Percentiles rank a stretch among this genome's conserved stretches.
Evolutionary conservation across 2,888 invertebrate genomes (phyloP).

Genomic region (Allacma fusca): DNA sequence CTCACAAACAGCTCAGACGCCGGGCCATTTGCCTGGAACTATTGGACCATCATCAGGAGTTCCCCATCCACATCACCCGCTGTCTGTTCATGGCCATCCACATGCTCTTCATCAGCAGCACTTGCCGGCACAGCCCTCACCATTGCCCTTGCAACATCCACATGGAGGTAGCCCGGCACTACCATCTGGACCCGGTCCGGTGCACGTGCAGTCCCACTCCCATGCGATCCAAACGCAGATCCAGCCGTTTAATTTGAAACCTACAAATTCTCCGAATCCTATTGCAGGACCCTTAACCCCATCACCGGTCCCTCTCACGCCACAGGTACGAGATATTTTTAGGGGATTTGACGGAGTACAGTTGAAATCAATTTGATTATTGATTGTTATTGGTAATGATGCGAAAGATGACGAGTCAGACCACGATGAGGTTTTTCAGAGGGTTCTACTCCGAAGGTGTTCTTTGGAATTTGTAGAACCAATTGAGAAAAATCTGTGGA

Average conservation of each 20-base stretch:
- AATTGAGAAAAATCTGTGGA: slow-evolving; percentile 17
- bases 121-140: neutral
- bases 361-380: no score
- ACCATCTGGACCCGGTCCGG: slow-evolving; percentile 9
- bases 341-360: no score
- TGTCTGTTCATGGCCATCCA: slow-evolving; percentile 41
- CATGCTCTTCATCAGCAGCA: slow-evolving; percentile 39
- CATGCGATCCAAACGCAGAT: neutral
- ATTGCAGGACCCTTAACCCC: slow-evolving; percentile 46
- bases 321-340: slow-evolving; percentile 62
- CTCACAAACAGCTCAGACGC: slow-evolving; percentile 7
- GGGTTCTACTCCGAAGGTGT: slow-evolving; percentile 40
- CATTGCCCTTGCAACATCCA: slow-evolving; percentile 25
- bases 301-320: slow-evolving; percentile 64
- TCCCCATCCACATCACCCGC: slow-evolving; percentile 41
- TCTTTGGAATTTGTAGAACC: slow-evolving; percentile 33
- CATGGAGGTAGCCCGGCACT: slow-evolving; percentile 5
- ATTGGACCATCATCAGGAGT: slow-evolving; percentile 28
- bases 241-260: slow-evolving; percentile 40
- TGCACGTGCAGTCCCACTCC: slow-evolving; percentile 10
- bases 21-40: neutral
- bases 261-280: slow-evolving; percentile 40
- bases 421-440: slow-evolving; percentile 27
- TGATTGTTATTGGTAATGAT: slow-evolving; percentile 53
- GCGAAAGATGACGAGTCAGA: slow-evolving; percentile 61